Conservation (phyloP, 2,797 vertebrate species). For the Sphenodon punctatus region DNA sequence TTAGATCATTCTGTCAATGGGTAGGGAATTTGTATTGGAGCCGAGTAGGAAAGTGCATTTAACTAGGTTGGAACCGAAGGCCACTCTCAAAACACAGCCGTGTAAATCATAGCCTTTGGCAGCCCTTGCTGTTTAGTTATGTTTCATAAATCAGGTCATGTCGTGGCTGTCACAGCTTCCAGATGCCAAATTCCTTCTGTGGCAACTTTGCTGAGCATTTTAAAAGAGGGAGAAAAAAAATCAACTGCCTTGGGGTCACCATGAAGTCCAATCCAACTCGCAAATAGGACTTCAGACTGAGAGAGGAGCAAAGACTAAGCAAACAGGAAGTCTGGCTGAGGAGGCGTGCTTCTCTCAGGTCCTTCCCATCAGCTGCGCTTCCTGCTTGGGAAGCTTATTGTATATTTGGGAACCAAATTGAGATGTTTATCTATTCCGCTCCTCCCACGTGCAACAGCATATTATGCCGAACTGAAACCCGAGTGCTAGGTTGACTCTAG, state of each 20-base stretch:
- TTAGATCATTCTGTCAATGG: not conserved
- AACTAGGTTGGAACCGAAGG: not conserved
- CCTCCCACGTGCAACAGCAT: no score
- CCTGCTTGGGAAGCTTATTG: no score
- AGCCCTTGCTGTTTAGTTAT: conserved; percentile 45
- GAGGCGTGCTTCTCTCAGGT: not conserved
- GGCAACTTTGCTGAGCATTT: conserved; percentile 32
- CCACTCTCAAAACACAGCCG: not conserved
- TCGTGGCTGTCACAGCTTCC: conserved; percentile 8
- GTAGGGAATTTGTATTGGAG: not conserved
- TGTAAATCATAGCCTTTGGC: conserved; percentile 44
- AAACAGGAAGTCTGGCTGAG: not conserved
- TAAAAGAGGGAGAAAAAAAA: conserved; percentile 38
- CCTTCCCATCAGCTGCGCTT: not conserved
- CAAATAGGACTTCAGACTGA: not conserved
- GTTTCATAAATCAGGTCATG: conserved; percentile 36
- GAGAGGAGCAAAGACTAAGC: not conserved
- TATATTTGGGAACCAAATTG: no score
- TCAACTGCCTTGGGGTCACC: conserved; percentile 20
- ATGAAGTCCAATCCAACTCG: not conserved
- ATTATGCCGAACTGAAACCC: no score
- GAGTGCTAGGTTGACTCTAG: no score
- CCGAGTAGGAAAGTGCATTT: not conserved
- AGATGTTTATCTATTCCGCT: no score
- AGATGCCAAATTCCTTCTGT: conserved; percentile 46